phyloP scores from a whole-genome alignment of 2,113 vertebrate species.

The Gallinago jamesoni region DNA sequence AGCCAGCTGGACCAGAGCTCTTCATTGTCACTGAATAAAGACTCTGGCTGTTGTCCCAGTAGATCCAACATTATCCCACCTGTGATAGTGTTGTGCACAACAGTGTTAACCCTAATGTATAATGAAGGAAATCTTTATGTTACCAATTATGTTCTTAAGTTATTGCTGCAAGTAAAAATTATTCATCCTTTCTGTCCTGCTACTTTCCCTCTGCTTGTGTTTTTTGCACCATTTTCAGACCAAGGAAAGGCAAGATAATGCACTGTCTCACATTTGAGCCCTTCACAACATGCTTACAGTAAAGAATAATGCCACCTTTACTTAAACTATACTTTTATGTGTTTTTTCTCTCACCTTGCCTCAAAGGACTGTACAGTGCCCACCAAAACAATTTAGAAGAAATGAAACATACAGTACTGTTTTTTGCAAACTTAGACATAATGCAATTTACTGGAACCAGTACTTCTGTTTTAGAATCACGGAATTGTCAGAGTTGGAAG shows the following conservation, averaged over 20 bases:
- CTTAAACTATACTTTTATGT: background rate
- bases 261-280: background rate
- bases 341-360: background rate
- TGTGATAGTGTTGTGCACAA: background rate
- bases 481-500: no score
- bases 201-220: background rate
- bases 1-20: background rate
- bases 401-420: rapidly evolving
- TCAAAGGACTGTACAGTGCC: background rate
- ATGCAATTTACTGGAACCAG: background rate
- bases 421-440: background rate
- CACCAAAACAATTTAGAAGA: background rate
- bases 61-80: background rate
- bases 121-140: background rate
- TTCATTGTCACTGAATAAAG: background rate
- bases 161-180: background rate
- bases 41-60: background rate
- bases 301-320: background rate
- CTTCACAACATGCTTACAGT: background rate
- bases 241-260: background rate
- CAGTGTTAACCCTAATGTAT: background rate
- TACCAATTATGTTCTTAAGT: background rate
- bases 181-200: background rate
- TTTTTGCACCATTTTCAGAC: background rate
- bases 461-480: background rate